phyloP scores from a whole-genome alignment of 2,888 invertebrate genomes.

The Euzophera pinguis region DNA sequence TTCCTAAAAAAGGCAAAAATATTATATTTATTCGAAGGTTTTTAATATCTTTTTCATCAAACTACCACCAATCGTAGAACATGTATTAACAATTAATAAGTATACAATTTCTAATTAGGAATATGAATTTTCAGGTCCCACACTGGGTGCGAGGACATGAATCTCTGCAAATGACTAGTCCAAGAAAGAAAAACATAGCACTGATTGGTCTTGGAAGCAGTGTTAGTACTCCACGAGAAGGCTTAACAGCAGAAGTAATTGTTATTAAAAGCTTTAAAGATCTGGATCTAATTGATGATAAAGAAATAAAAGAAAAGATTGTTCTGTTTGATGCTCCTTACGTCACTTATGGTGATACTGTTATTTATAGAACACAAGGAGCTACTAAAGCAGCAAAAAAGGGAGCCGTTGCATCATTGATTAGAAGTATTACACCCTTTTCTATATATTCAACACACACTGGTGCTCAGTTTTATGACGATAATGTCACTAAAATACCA shows the following conservation, averaged over 20 bases:
- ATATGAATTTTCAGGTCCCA: slow-evolving; percentile 40
- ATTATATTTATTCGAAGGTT: no score
- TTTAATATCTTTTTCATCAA: no score
- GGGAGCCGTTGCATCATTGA: slow-evolving; percentile 86
- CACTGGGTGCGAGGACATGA: slow-evolving; percentile 82
- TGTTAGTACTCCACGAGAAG: slow-evolving; percentile 83
- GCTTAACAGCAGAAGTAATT: slow-evolving; percentile 84
- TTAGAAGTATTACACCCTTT: slow-evolving; percentile 86
- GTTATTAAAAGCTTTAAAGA: slow-evolving; percentile 86
- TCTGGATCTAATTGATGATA: slow-evolving; percentile 67
- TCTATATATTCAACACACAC: slow-evolving; percentile 88
- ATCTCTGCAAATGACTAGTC: slow-evolving; percentile 80
- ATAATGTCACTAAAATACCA: slow-evolving; percentile 82
- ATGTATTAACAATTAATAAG: no score
- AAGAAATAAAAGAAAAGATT: slow-evolving; percentile 83
- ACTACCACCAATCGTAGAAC: no score
- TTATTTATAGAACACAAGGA: slow-evolving; percentile 81
- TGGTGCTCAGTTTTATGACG: slow-evolving; percentile 82
- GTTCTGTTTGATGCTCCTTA: slow-evolving; percentile 86
- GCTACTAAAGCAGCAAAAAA: slow-evolving; percentile 84
- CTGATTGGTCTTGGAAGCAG: slow-evolving; percentile 85
- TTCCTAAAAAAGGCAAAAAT: no score
- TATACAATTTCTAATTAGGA: background rate
- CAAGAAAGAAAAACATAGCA: slow-evolving; percentile 79
- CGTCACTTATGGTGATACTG: slow-evolving; percentile 82